A percentile compares a stretch with the other conserved stretches of the same genome.
Conservation (phyloP, 2,888 invertebrate species). For the Ectemnius continuus region DNA sequence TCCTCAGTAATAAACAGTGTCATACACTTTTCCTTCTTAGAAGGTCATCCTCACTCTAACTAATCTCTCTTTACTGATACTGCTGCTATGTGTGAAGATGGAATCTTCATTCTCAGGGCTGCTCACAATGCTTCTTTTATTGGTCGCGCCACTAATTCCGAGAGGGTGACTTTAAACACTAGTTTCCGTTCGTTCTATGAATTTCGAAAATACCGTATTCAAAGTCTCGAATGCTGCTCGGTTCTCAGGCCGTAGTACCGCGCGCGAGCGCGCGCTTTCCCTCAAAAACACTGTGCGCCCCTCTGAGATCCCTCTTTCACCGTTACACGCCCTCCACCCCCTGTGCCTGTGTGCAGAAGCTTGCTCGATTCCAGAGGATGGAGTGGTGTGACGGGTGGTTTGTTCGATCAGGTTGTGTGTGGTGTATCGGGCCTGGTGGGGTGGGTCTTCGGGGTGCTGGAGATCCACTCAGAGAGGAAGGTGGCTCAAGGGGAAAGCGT, state of each 20-base stretch:
- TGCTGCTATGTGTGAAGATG: too few relatives aligned
- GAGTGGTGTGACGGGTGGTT: background rate
- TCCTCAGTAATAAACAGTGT: background rate
- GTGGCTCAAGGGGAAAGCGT: background rate
- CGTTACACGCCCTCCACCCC: slow-evolving; percentile 5
- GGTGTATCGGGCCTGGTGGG: slow-evolving; percentile 3
- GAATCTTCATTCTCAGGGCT: too few relatives aligned
- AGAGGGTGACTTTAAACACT: too few relatives aligned
- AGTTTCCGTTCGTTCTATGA: too few relatives aligned
- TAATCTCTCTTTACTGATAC: too few relatives aligned
- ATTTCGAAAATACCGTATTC: too few relatives aligned
- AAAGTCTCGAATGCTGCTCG: slow-evolving; percentile 11
- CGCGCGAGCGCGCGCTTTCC: slow-evolving; percentile 9
- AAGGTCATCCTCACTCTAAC: too few relatives aligned
- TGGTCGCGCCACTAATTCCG: too few relatives aligned
- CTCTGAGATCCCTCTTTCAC: slow-evolving; percentile 42
- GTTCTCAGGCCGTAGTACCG: slow-evolving; percentile 33
- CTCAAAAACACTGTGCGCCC: slow-evolving; percentile 47
- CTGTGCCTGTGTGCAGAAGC: background rate
- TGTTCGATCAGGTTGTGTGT: background rate
- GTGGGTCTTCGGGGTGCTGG: slow-evolving; percentile 8
- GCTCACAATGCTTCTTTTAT: too few relatives aligned
- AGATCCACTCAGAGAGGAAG: slow-evolving; percentile 17
- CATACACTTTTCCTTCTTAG: too few relatives aligned
- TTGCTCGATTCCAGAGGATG: too few relatives aligned